Evolutionary conservation across 2,888 invertebrate species (phyloP).

Genomic region (Argyra leucocephala): DNA sequence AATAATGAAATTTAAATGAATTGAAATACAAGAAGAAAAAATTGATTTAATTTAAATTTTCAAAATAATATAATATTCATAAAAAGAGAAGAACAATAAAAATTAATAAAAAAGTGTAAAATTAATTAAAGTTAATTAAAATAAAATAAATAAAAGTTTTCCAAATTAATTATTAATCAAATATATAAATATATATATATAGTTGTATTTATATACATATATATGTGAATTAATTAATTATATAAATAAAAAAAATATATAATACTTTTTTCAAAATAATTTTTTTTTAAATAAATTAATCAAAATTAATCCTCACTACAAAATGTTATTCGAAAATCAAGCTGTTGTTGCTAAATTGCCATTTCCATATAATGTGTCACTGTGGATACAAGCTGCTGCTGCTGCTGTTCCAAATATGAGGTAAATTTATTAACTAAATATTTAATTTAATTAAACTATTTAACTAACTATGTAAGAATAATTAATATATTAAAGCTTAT

Average conservation of each 20-base stretch:
- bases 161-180: background rate
- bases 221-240: background rate
- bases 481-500: no score
- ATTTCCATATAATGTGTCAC: constrained; percentile 62
- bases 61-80: background rate
- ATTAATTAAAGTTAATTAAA: background rate
- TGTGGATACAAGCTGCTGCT: constrained; percentile 50
- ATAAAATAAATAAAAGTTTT: background rate
- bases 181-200: background rate
- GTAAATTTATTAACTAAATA: constrained; percentile 31
- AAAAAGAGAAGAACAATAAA: background rate
- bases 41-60: no score
- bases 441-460: constrained; percentile 1
- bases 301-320: constrained; percentile 18
- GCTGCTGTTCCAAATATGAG: constrained; percentile 43
- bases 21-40: no score
- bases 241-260: background rate
- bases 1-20: no score
- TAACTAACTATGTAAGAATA: no score
- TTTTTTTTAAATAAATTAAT: background rate
- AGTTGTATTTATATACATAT: background rate
- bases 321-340: constrained; percentile 64
- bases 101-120: no score
- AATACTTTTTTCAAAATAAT: background rate
- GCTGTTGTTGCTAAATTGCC: constrained; percentile 54